A percentile compares a stretch with the other conserved stretches of the same genome.
phyloP scores from a whole-genome alignment of 2,113 vertebrate genomes.

The Candoia aspera region DNA sequence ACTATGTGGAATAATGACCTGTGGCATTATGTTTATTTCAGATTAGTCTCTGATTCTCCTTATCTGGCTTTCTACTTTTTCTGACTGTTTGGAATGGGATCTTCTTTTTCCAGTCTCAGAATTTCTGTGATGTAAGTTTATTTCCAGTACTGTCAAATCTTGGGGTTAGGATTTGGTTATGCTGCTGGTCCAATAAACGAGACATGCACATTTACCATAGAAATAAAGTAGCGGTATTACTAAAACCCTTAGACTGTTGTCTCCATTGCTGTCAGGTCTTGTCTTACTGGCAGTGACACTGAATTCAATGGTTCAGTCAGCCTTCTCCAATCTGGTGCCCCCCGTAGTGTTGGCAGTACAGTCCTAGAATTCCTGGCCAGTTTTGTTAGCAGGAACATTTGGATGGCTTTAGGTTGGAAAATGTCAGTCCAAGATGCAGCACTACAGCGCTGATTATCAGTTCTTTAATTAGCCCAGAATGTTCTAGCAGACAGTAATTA shows the following conservation, averaged over 20 bases:
- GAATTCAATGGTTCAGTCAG: background rate
- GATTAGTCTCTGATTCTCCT: conserved; percentile 27
- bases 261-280: background rate
- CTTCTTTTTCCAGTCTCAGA: conserved; percentile 42
- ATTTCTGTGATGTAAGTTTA: conserved; percentile 37
- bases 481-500: background rate
- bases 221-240: background rate
- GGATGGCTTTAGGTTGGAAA: too few species aligned
- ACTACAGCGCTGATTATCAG: background rate
- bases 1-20: background rate
- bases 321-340: background rate
- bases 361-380: too few species aligned
- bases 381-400: too few species aligned
- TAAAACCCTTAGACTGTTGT: background rate
- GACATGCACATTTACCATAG: background rate
- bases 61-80: conserved; percentile 34
- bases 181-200: background rate
- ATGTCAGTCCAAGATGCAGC: too few species aligned
- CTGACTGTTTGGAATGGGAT: conserved; percentile 42
- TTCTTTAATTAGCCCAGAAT: background rate
- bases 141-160: background rate
- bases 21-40: conserved; percentile 15
- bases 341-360: too few species aligned
- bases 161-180: background rate
- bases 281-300: background rate